phyloP scores from a whole-genome alignment of 2,888 invertebrate species.

The Parapristionchus giblindavisi region DNA sequence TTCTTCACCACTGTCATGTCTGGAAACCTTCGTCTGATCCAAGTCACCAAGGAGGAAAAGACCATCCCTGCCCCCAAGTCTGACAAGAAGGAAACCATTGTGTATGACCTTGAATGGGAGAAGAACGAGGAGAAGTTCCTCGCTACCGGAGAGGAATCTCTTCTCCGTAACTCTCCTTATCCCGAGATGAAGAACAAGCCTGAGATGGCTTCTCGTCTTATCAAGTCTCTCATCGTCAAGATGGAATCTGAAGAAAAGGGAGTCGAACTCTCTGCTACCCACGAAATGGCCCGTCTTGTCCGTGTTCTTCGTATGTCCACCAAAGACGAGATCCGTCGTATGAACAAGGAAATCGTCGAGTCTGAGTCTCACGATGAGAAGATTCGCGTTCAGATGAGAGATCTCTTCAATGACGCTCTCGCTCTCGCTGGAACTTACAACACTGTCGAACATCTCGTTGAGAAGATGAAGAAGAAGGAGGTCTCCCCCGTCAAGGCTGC shows the following conservation, averaged over 20 bases:
- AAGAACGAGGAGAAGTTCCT: slow-evolving; percentile 58
- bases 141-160: slow-evolving; percentile 55
- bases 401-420: slow-evolving; percentile 57
- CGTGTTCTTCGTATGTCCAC: slow-evolving; percentile 50
- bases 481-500: slow-evolving; percentile 35
- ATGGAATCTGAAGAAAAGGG: slow-evolving; percentile 29
- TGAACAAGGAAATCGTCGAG: slow-evolving; percentile 43
- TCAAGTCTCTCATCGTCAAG: slow-evolving; percentile 31
- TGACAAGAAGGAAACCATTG: slow-evolving; percentile 49
- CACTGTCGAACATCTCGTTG: slow-evolving; percentile 48
- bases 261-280: slow-evolving; percentile 36
- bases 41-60: slow-evolving; percentile 14
- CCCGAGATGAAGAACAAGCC: slow-evolving; percentile 48
- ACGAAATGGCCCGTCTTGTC: slow-evolving; percentile 58
- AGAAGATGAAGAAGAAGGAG: slow-evolving; percentile 47
- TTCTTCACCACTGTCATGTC: slow-evolving; percentile 31
- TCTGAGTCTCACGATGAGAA: slow-evolving; percentile 40
- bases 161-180: slow-evolving; percentile 41
- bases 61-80: slow-evolving; percentile 17
- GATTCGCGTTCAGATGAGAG: slow-evolving; percentile 48
- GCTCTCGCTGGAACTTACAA: slow-evolving; percentile 58
- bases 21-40: slow-evolving; percentile 25
- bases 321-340: slow-evolving; percentile 44
- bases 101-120: slow-evolving; percentile 55
- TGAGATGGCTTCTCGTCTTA: slow-evolving; percentile 41